Evolutionary conservation across 1,140 invertebrate species (phyloP).

Genomic region (Bombyx mandarina): DNA sequence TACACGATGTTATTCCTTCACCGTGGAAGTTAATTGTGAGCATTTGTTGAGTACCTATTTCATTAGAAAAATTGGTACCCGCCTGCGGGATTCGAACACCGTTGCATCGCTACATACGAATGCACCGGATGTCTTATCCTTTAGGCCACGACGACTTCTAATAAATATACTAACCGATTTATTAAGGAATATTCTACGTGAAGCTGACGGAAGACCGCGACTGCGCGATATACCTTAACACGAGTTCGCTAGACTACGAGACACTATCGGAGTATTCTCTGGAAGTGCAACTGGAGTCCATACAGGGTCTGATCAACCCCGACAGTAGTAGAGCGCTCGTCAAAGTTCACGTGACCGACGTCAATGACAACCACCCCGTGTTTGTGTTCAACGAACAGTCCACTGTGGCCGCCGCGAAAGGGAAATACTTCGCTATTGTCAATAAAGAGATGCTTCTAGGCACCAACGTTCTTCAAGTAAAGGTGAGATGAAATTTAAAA

Average conservation of each 20-base stretch:
- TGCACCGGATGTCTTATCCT: too few relatives aligned
- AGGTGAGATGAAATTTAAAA: slow-evolving; percentile 40
- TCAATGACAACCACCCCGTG: slow-evolving; percentile 88
- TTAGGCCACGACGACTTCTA: too few relatives aligned
- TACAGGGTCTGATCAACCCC: slow-evolving; percentile 83
- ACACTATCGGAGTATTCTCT: slow-evolving; percentile 79
- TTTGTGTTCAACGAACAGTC: slow-evolving; percentile 80
- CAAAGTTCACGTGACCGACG: slow-evolving; percentile 85
- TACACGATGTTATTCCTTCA: too few relatives aligned
- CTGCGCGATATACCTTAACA: slow-evolving; percentile 81
- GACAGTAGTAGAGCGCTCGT: slow-evolving; percentile 81
- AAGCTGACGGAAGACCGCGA: slow-evolving; percentile 83
- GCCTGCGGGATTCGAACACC: too few relatives aligned
- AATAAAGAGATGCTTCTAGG: slow-evolving; percentile 79
- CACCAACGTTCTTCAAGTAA: slow-evolving; percentile 82
- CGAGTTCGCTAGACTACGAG: slow-evolving; percentile 82
- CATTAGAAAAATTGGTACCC: too few relatives aligned
- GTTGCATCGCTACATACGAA: too few relatives aligned
- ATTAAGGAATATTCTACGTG: slow-evolving; percentile 77
- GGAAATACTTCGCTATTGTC: slow-evolving; percentile 74
- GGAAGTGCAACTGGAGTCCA: slow-evolving; percentile 82
- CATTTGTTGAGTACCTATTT: too few relatives aligned
- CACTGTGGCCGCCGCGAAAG: slow-evolving; percentile 48
- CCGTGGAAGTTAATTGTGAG: too few relatives aligned
- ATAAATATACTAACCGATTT: slow-evolving; percentile 3